Percentiles rank a stretch among this genome's conserved stretches.
Conservation (phyloP, 2,113 vertebrate genomes). For the Amblyornis subalaris region DNA sequence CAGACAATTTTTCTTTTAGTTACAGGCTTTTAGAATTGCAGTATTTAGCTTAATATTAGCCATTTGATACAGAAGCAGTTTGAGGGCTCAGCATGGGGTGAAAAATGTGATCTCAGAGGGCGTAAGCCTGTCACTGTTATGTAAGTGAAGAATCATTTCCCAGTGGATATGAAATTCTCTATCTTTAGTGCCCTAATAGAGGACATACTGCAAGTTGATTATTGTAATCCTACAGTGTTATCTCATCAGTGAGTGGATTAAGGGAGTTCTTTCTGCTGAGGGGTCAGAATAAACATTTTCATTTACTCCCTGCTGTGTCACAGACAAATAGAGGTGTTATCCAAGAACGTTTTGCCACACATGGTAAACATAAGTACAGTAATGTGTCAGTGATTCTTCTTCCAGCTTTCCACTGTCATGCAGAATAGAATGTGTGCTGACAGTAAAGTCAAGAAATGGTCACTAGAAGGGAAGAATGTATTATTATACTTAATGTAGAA, state of each 20-base stretch:
- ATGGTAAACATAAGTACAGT: slow-evolving; percentile 59
- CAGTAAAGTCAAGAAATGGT: background rate
- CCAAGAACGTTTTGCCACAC: slow-evolving; percentile 44
- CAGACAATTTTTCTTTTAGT: slow-evolving; percentile 34
- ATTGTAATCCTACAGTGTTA: slow-evolving; percentile 76
- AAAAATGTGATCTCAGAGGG: slow-evolving; percentile 63
- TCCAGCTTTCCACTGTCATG: background rate
- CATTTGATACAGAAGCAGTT: slow-evolving; percentile 53
- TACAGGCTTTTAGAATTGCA: slow-evolving; percentile 14
- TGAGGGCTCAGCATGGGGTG: slow-evolving; percentile 43
- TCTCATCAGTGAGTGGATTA: slow-evolving; percentile 79
- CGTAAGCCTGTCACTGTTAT: slow-evolving; percentile 61
- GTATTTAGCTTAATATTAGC: slow-evolving; percentile 46
- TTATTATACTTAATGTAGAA: background rate
- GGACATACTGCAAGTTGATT: slow-evolving; percentile 74
- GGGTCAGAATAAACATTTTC: slow-evolving; percentile 77
- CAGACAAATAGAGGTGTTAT: slow-evolving; percentile 72
- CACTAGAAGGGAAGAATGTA: background rate
- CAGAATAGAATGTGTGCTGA: background rate
- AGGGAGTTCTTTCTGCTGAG: slow-evolving; percentile 70
- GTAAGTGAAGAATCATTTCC: slow-evolving; percentile 61
- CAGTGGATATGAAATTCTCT: slow-evolving; percentile 54
- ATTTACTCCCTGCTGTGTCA: slow-evolving; percentile 74
- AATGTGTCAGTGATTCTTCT: background rate
- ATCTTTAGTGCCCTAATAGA: slow-evolving; percentile 70